Base-by-base conservation (phyloP, 2,888 invertebrate genomes). In the Zelleria hepariella region DNA sequence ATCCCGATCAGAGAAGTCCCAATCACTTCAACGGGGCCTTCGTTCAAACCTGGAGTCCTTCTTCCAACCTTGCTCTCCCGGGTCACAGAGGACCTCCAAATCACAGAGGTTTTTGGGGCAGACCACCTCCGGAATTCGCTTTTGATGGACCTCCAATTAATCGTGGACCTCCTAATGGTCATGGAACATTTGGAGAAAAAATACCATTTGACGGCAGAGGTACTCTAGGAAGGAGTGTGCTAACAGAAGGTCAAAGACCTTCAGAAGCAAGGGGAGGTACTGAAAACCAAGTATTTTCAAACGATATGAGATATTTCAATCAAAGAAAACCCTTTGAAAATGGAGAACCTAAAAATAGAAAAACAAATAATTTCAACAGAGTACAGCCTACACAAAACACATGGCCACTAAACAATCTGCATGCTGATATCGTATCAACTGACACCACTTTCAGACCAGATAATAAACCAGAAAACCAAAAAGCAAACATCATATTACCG, bases 151-250 rank as follows among this genome's bases (percentile, higher is more conserved):
- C 32, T 15, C 32, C 32, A 42, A 15, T 15, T 10, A 10, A 2
- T 42, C 10, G 15, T 15, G 32, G 32, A 42, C 15, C 32, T 15
- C 15, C 10, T 4, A 15, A 42, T 4, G 10, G 32, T 1, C 32
- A 15, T 15, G 32, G 32, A 42, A 2, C 32, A 42, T 4, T 1
- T 42, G 15, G 4, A 42, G 32, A 15, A 7, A 42, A 15, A 15
- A 15, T 2, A 4, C 62, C 64, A 48, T 58, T 57, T 56, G 57
- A 57, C 15, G 52, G 62, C 10, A 60, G 61, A 58, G 61, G 61
- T 42, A 58, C 67, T 0, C 66, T 67, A 4, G 52, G 26, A 52
- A 49, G 62, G 6, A 59, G 63, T 60, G 67, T 62, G 0, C 57
- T 61, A 27, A 58, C 65, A 23, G 27, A 21, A 2, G 57, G 63